These are phyloP conservation scores for Poeciliopsis paucimaculata DNA, from an alignment of 2,797 vertebrate genomes.

Conservation along the genomic window DNA sequence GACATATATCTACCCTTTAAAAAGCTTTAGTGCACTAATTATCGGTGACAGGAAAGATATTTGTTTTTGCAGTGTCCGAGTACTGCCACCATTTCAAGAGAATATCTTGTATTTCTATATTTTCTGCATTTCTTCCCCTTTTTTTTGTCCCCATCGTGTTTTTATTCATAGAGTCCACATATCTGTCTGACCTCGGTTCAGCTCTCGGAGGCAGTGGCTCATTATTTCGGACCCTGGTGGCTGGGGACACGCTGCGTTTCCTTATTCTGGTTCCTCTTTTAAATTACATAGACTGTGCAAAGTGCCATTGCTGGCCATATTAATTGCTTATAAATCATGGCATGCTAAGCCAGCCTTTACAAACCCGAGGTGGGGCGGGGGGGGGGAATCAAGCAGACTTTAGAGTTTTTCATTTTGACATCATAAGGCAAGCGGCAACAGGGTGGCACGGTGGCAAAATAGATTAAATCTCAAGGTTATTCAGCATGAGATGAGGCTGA, in stretches of 20 bases:
- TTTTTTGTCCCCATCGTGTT: neutral
- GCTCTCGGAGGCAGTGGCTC: constrained; percentile 33
- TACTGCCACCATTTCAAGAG: constrained; percentile 26
- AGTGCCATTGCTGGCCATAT: constrained; percentile 28
- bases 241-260: constrained; percentile 6
- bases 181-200: constrained; percentile 29
- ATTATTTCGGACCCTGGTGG: constrained; percentile 46
- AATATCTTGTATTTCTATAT: constrained; percentile 6
- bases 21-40: constrained; percentile 45
- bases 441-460: constrained; percentile 13
- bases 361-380: constrained; percentile 2
- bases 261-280: constrained; percentile 40
- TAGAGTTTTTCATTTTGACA: constrained; percentile 42
- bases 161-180: constrained; percentile 15
- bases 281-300: constrained; percentile 49
- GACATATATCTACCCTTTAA: neutral
- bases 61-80: constrained; percentile 40
- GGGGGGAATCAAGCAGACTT: constrained; percentile 54
- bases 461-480: constrained; percentile 56
- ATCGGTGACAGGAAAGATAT: constrained; percentile 45
- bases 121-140: neutral
- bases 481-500: constrained; percentile 45
- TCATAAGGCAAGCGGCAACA: constrained; percentile 12
- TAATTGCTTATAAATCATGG: constrained; percentile 45
- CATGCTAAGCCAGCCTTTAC: constrained; percentile 46